Conservation (phyloP, 2,113 vertebrate genomes). For the Actinemys pallida region DNA sequence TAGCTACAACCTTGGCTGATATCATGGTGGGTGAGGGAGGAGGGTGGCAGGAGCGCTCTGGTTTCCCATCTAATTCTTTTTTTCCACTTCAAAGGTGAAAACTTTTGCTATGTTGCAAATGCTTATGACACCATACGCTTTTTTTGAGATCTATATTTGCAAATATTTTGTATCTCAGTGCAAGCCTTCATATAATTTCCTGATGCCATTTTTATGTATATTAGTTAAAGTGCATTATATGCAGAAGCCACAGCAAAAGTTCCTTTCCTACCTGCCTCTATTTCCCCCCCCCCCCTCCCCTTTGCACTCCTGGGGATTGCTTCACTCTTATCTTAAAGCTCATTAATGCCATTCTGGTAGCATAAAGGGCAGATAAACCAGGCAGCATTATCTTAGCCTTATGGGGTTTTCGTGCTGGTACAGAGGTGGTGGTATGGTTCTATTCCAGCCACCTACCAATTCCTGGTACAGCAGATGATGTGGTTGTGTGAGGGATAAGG, state of each 20-base stretch:
- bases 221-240: neutral
- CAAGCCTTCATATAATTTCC: neutral
- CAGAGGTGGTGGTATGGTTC: neutral
- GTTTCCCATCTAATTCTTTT: neutral
- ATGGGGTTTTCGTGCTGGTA: neutral
- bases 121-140: neutral
- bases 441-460: neutral
- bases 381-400: neutral
- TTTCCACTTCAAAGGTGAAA: neutral
- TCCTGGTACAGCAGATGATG: neutral
- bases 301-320: neutral
- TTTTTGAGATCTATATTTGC: neutral
- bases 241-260: neutral
- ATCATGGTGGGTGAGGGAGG: neutral
- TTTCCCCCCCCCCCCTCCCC: neutral
- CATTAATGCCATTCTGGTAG: neutral
- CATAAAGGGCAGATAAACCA: neutral
- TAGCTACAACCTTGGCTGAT: neutral
- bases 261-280: neutral
- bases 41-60: neutral
- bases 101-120: neutral
- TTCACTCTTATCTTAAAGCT: neutral
- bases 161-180: neutral
- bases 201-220: neutral
- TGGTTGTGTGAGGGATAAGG: neutral